A percentile compares a stretch with the other conserved stretches of the same genome.
Evolutionary conservation across 1,140 invertebrate species (phyloP).

Genomic region (Musca domestica): DNA sequence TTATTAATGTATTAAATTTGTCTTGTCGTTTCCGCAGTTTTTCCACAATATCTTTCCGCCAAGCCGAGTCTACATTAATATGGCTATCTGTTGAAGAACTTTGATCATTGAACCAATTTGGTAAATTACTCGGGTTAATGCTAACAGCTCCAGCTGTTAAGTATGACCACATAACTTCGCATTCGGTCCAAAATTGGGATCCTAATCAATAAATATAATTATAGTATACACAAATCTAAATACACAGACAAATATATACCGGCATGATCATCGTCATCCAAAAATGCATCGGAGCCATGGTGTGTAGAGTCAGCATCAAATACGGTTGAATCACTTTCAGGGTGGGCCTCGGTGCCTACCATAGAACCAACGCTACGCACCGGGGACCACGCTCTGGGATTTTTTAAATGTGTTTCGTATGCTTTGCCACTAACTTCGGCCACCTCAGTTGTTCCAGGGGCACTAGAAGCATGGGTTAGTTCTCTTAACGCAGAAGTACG

Average conservation of each 20-base stretch:
- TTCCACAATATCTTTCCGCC: constrained; percentile 72
- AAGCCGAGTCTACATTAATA: constrained; percentile 67
- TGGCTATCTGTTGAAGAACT: constrained; percentile 57
- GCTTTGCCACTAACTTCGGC: constrained; percentile 49
- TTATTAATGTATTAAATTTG: constrained; percentile 54
- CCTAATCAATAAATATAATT: constrained; percentile 33
- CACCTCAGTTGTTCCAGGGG: constrained; percentile 43
- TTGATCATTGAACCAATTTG: constrained; percentile 68
- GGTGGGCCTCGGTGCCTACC: constrained; percentile 74
- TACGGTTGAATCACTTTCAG: constrained; percentile 74
- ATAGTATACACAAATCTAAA: too few species aligned
- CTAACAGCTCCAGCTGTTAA: constrained; percentile 76
- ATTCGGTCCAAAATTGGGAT: constrained; percentile 69
- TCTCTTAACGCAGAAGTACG: constrained; percentile 35
- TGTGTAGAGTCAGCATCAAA: constrained; percentile 68
- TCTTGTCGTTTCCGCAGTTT: constrained; percentile 62
- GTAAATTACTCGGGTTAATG: constrained; percentile 66
- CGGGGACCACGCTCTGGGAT: constrained; percentile 78
- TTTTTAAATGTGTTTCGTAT: constrained; percentile 59
- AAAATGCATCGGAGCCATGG: constrained; percentile 62
- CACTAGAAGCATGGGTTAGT: constrained; percentile 42
- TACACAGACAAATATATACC: constrained; percentile 46
- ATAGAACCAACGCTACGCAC: constrained; percentile 78
- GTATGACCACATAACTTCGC: constrained; percentile 74
- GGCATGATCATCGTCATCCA: constrained; percentile 70